Base-by-base conservation (phyloP, 2,888 invertebrate species). In the Tipula confusa region DNA sequence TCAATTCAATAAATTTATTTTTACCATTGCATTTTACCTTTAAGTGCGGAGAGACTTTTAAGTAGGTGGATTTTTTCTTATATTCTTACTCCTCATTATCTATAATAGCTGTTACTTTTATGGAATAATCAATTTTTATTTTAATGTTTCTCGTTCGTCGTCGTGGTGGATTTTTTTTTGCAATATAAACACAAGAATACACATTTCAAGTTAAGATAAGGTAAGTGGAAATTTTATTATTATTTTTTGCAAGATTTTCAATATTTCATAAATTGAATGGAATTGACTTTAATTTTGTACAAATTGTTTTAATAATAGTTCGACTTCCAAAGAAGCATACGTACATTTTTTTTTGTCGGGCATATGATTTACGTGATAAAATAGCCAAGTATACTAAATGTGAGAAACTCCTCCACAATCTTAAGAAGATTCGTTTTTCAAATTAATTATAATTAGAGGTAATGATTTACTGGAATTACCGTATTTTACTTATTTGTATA, bases 1-100 rank as follows among this genome's bases (percentile, higher is more conserved):
- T 64, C 64, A 64, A 64, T 64, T 64, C 64, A 64, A 64, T 64
- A 64, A 64, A 64, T 64, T 64, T 64, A 64, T 64, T 64, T 64
- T n/a, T n/a, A n/a, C n/a, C n/a, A 9, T 64, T 64, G 1, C 24
- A 9, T 64, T 18, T 38, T 38, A 24, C 64, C 18, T 64, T 64
- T 64, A 64, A 64, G 64, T 64, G n/a, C n/a, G 64, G 24, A 64
- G 64, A 64, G 64, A 64, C 64, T 18, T 24, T 64, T 64, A 64
- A 64, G 64, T 64, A 64, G 64, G 64, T 64, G 64, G 64, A 64
- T 64, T 43, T 43, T n/a, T 43, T 43, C 43, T 43, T 43, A 43
- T 43, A 43, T 15, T 43, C 43, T n/a, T 43, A 43, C 15, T n/a
- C 43, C 43, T 43, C 43, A 64, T 64, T 64, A 64, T 64, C 64